These are phyloP conservation scores for Euleptes europaea DNA, from an alignment of 2,113 vertebrate genomes.

Conservation along the genomic window DNA sequence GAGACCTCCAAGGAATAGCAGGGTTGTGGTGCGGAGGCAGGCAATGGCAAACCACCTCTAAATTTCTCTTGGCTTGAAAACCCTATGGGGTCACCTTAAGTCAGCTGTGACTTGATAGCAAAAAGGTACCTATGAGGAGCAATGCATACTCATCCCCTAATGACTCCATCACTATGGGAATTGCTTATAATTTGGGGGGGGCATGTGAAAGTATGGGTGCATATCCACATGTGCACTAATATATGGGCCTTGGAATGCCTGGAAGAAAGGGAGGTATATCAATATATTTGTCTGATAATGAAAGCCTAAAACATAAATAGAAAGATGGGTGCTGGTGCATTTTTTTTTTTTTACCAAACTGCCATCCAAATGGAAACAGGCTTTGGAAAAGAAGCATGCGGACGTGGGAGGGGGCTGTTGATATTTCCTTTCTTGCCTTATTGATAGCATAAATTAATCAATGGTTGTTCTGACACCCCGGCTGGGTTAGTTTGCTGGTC, in stretches of 20 bases:
- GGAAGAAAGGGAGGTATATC: background rate
- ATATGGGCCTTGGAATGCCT: background rate
- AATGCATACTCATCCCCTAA: background rate
- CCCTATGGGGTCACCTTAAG: too few species aligned
- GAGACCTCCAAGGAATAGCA: too few species aligned
- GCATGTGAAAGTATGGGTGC: background rate
- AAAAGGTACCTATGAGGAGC: background rate
- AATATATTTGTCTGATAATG: background rate
- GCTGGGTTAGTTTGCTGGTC: background rate
- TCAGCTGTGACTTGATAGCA: too few species aligned
- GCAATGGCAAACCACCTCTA: too few species aligned
- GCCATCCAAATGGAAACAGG: background rate
- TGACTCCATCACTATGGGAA: background rate
- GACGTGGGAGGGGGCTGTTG: background rate
- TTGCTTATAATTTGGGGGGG: background rate
- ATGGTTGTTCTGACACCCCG: background rate
- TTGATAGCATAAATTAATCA: background rate
- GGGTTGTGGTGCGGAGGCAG: too few species aligned
- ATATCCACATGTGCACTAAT: too few species aligned
- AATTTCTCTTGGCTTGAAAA: too few species aligned
- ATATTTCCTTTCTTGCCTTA: background rate
- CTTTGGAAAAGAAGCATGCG: background rate
- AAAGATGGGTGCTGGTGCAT: background rate
- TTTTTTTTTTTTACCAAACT: background rate
- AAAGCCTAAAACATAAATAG: slow-evolving; percentile 8